Evolutionary conservation across 1,140 invertebrate genomes (phyloP).

Genomic region (Hestina assimilis): DNA sequence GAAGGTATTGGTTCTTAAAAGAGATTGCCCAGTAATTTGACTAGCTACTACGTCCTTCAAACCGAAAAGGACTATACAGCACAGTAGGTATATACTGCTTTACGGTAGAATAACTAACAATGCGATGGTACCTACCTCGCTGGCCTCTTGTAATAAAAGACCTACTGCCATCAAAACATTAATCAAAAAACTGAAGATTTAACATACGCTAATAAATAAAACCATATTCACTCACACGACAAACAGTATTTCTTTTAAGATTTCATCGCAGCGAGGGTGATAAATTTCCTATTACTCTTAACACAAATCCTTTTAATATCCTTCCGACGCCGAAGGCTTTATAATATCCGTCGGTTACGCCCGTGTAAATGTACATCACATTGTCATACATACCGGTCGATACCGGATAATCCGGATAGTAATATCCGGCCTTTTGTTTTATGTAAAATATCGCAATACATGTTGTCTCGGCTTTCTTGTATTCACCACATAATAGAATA

Average conservation of each 20-base stretch:
- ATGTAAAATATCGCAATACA: constrained; percentile 23
- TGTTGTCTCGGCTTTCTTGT: not conserved
- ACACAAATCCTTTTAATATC: constrained; percentile 40
- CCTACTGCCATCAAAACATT: too few relatives aligned
- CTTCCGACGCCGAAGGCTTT: constrained; percentile 40
- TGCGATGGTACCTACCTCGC: too few relatives aligned
- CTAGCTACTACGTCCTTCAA: too few relatives aligned
- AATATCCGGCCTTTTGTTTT: constrained; percentile 47
- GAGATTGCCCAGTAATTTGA: too few relatives aligned
- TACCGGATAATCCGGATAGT: constrained; percentile 44
- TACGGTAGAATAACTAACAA: too few relatives aligned
- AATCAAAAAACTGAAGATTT: not conserved
- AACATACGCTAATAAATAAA: not conserved
- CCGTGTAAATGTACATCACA: constrained; percentile 32
- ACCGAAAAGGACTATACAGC: too few relatives aligned
- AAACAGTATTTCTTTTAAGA: constrained; percentile 12
- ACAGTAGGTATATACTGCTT: too few relatives aligned
- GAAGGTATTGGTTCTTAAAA: too few relatives aligned
- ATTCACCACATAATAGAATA: too few relatives aligned
- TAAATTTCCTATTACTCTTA: constrained; percentile 28
- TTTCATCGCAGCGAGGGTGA: constrained; percentile 9
- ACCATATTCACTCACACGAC: not conserved
- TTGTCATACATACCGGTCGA: constrained; percentile 40
- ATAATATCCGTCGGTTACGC: constrained; percentile 41
- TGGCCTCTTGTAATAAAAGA: too few relatives aligned